Evolutionary conservation across 2,888 invertebrate species (phyloP), one percentile per base, ranked within the genome.

Genomic region (Watsonalla binaria): DNA sequence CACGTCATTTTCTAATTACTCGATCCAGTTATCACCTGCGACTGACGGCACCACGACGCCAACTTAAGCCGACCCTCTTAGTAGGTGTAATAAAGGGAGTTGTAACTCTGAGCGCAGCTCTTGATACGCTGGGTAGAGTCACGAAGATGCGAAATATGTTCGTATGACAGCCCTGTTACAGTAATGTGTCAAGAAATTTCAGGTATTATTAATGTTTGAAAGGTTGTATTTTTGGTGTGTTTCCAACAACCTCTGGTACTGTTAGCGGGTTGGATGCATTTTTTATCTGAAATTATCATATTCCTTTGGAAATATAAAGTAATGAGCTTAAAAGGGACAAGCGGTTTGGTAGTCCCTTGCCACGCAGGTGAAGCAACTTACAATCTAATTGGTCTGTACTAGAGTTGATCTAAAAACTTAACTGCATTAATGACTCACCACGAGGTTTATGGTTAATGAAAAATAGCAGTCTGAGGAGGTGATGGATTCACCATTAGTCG

Each of bases 1-100:
- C 62, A 76, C 78, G 84, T 80, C 84, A 84, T 76, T 81, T 86
- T 83, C 80, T 90, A 90, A 90, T 90, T 90, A 88, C 87, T 80
- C 79, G 77, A 80, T 78, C 78, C 80, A 70, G 82, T 76, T 83
- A 86, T 86, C 90, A 90, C 90, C 90, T 90, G 90, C 84, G 72
- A 72, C 84, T 90, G 90, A 89, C 89, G 82, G 73, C 65, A 68
- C 61, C 70, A 65, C 75, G 67, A 70, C 69, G 62, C 82, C 80
- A 81, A 33, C 62, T 57, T 72, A 65, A 9, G 6, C 2, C 54
- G 75, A 77, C 24, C 71, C 51, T 47, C 49, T 54, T 42, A 50
- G 55, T 51, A 48, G 47, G 56, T 33, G 35, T 8, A 54, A 55
- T 50, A 59, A 58, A 56, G 63, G 51, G 51, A 48, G 46, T 33